Conservation (phyloP, 2,888 invertebrate species). For the Melipona beecheii region DNA sequence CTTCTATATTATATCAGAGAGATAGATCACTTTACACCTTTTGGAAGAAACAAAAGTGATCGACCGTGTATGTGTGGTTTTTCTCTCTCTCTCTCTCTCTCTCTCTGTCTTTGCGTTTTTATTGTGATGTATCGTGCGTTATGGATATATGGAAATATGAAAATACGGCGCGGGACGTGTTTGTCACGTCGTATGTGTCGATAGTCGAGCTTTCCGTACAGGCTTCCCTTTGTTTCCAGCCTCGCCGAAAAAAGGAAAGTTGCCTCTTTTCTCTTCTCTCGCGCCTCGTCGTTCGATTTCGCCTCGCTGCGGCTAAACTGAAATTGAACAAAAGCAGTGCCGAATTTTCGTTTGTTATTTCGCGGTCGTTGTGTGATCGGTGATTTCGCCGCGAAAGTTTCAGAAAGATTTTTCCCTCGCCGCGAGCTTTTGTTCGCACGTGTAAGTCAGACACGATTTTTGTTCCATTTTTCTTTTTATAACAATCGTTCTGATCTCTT, state of each 20-base stretch:
- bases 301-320: not conserved
- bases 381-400: not conserved
- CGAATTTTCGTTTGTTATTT: not conserved
- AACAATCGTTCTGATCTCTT: too few relatives aligned
- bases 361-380: not conserved
- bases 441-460: too few relatives aligned
- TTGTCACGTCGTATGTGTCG: slow-evolving; percentile 27
- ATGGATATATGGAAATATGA: slow-evolving; percentile 40
- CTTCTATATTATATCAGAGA: not conserved
- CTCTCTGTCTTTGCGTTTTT: not conserved
- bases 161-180: slow-evolving; percentile 3
- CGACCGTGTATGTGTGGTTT: not conserved
- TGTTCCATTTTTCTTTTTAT: too few relatives aligned
- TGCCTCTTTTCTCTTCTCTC: not conserved
- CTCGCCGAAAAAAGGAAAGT: not conserved
- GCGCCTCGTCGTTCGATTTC: not conserved
- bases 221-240: slow-evolving; percentile 19
- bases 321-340: slow-evolving; percentile 12
- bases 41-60: not conserved
- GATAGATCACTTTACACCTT: not conserved
- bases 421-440: not conserved
- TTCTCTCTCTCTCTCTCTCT: not conserved
- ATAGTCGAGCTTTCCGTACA: slow-evolving; percentile 11
- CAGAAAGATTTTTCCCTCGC: not conserved
- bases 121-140: slow-evolving; percentile 14